Evolutionary conservation across 2,888 invertebrate genomes (phyloP).

Genomic region (Anthoptus insignis): DNA sequence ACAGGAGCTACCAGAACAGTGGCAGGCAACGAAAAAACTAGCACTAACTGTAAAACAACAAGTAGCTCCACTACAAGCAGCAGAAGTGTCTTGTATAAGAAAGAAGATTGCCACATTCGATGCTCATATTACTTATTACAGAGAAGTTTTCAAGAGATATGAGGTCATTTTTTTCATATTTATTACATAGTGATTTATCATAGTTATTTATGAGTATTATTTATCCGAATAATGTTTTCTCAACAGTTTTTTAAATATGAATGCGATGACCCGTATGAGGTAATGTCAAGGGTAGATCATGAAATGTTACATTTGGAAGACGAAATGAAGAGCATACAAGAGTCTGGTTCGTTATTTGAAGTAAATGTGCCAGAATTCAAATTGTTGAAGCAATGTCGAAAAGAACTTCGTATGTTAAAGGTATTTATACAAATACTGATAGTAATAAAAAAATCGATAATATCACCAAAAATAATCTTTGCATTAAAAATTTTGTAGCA

Average conservation of each 20-base stretch:
- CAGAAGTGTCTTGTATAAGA: constrained; percentile 96
- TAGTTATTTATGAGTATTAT: neutral
- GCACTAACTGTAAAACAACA: constrained; percentile 97
- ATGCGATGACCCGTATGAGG: constrained; percentile 91
- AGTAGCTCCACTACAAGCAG: constrained; percentile 97
- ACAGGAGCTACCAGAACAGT: constrained; percentile 97
- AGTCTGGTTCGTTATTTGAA: constrained; percentile 97
- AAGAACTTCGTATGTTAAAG: constrained; percentile 96
- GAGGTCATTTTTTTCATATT: constrained; percentile 61
- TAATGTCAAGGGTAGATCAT: constrained; percentile 92
- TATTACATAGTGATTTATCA: too few species aligned
- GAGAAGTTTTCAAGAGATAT: constrained; percentile 95
- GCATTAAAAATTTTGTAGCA: too few species aligned
- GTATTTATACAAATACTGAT: constrained; percentile 72
- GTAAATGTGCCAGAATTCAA: constrained; percentile 98
- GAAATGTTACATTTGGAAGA: constrained; percentile 94
- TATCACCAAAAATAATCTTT: neutral
- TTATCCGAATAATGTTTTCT: neutral
- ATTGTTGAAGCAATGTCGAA: constrained; percentile 95
- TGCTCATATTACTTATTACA: constrained; percentile 92
- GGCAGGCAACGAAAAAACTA: constrained; percentile 98
- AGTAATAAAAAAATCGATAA: constrained; percentile 27
- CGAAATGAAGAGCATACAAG: constrained; percentile 95
- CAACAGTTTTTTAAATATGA: constrained; percentile 90
- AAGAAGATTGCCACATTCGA: constrained; percentile 96